Conservation (phyloP, 2,113 vertebrate genomes). For the Tauraco erythrolophus region DNA sequence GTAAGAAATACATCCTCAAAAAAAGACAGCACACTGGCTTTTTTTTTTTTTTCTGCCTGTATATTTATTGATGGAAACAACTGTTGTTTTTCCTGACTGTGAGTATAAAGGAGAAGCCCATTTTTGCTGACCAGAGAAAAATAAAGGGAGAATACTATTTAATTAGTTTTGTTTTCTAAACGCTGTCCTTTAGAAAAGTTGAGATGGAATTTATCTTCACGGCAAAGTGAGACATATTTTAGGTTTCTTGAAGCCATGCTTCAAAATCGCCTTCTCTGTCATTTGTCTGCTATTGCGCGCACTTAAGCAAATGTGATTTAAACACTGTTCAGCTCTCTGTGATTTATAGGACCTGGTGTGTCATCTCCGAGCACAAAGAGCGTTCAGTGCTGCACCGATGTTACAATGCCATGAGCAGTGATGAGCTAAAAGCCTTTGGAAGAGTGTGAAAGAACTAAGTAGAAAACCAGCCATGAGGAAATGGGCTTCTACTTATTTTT, state of each 20-base stretch:
- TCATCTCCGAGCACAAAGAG: background rate
- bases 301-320: background rate
- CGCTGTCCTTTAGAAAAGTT: background rate
- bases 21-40: background rate
- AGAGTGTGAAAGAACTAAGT: slow-evolving; percentile 1
- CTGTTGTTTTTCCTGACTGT: background rate
- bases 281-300: background rate
- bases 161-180: background rate
- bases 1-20: background rate
- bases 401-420: background rate
- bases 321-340: background rate
- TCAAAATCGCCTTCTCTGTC: background rate
- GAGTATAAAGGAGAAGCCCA: background rate
- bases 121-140: background rate
- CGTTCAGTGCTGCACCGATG: fast-evolving
- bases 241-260: background rate
- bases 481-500: background rate
- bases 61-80: background rate
- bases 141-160: background rate
- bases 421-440: background rate
- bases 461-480: background rate
- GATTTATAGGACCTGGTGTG: background rate
- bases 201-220: background rate
- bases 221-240: background rate
- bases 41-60: background rate